Evolutionary conservation across 2,797 vertebrate species (phyloP), one percentile per base, ranked within the genome.

Genomic region (Pangasius djambal): DNA sequence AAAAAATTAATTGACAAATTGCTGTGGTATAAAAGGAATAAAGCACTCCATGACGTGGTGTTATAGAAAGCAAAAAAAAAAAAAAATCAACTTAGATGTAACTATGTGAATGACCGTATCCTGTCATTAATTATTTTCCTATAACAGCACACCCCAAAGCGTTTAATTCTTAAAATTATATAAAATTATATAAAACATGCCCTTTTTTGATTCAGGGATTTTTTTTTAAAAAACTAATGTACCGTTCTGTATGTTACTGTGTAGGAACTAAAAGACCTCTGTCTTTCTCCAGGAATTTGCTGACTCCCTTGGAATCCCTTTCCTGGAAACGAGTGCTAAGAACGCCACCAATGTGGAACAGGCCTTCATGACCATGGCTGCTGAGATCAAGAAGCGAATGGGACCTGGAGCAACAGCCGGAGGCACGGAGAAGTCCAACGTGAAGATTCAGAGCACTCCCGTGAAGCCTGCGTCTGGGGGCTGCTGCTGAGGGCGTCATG

Each of bases 321-420:
- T 99, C 96, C 97, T 99, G 98, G 98, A 99, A 98, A 99, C 98
- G 92, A 99, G 98, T 85, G 98, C 98, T 95, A 99, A 99, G 96
- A 99, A 99, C 0, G 98, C 98, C 94, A 99, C 98, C 92, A 99
- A 99, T 89, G 98, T 99, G 96, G 98, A 99, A 97, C 98, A 99
- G 96, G 98, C 98, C 96, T 99, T 99, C 96, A 99, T 99, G 98
- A 99, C 98, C 88, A 99, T 99, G 98, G 98, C 98, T 93, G 98
- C 98, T 3, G 98, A 99, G 95, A 99, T 99, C 94, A 99, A 99
- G 96, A 99, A 99, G 95, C 96, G 98, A 93, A 99, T 99, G 98
- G 98, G 98, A 70, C 98, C 98, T 4, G 98, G 98, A 93, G 98
- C 98, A 79, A 98, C 98, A 89, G 95, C 98, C 75, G 97, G 97